These are phyloP conservation scores for Oophaga sylvatica DNA, from an alignment of 2,797 vertebrate genomes.

Conservation along the genomic window DNA sequence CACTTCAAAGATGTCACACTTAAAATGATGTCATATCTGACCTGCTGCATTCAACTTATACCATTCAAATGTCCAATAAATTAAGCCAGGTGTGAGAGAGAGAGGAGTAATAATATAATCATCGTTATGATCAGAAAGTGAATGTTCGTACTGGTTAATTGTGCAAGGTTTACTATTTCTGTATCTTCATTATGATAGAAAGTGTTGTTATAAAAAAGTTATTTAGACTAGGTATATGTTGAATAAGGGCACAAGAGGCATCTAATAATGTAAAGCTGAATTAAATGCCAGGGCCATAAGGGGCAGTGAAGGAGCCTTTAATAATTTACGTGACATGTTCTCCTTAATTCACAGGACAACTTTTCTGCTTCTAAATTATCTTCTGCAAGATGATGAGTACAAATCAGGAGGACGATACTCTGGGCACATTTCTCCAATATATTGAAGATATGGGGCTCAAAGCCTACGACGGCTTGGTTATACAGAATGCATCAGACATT, in stretches of 20 bases:
- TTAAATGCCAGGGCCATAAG: not conserved
- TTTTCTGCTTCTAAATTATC: slow-evolving; percentile 76
- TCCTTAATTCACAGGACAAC: slow-evolving; percentile 77
- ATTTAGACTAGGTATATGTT: no score
- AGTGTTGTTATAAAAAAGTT: no score
- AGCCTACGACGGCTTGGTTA: slow-evolving; percentile 90
- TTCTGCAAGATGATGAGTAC: slow-evolving; percentile 91
- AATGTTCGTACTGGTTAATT: no score
- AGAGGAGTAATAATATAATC: no score
- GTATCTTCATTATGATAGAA: no score
- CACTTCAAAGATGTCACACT: no score
- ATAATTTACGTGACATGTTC: slow-evolving; percentile 25
- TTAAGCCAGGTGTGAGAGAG: no score
- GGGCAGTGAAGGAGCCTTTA: not conserved
- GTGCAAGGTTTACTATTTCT: no score
- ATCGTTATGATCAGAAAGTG: no score
- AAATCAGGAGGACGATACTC: slow-evolving; percentile 88
- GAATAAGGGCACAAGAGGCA: not conserved
- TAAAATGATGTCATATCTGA: no score
- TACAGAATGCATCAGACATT: slow-evolving; percentile 90
- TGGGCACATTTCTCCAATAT: slow-evolving; percentile 92
- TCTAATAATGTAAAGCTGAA: not conserved
- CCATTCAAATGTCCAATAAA: no score
- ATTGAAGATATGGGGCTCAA: slow-evolving; percentile 96
- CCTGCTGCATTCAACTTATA: no score